These are phyloP conservation scores for Brachyistius frenatus DNA, from an alignment of 2,113 vertebrate species.

Conservation along the genomic window DNA sequence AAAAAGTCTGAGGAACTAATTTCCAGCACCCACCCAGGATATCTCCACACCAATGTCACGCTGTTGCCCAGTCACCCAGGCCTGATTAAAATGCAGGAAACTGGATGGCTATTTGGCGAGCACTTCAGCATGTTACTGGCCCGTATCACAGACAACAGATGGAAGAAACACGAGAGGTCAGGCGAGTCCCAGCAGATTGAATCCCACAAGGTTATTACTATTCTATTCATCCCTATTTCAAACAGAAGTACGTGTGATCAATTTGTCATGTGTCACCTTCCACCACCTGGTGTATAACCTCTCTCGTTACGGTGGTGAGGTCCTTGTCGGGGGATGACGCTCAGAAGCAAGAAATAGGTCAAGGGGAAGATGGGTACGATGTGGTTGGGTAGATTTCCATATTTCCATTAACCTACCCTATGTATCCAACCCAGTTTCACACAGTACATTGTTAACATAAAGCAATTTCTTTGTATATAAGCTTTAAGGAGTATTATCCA, in stretches of 20 bases:
- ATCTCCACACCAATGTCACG: conserved; percentile 7
- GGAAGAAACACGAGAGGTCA: conserved; percentile 24
- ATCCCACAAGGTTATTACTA: conserved; percentile 38
- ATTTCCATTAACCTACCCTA: conserved; percentile 8
- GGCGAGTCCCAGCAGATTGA: conserved; percentile 24
- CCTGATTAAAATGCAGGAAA: conserved; percentile 50
- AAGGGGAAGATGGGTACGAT: conserved; percentile 27
- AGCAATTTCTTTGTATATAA: background rate
- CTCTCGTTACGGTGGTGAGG: conserved; percentile 50
- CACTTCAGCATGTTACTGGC: conserved; percentile 16
- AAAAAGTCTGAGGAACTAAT: conserved; percentile 18
- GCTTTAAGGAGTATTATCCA: background rate
- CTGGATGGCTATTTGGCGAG: conserved; percentile 24
- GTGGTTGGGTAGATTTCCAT: conserved; percentile 28
- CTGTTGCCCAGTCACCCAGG: background rate
- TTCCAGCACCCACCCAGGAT: background rate
- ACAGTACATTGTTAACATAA: background rate
- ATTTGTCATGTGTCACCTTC: conserved; percentile 70
- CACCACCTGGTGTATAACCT: conserved; percentile 43
- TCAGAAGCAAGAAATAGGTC: conserved; percentile 63
- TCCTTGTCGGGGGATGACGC: conserved; percentile 15
- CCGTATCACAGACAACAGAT: conserved; percentile 42
- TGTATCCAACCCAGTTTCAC: background rate
- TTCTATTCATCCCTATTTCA: conserved; percentile 57
- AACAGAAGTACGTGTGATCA: conserved; percentile 39